Percentiles rank a stretch among this genome's conserved stretches.
Conservation (phyloP, 2,888 invertebrate species). For the Drosophila demipolita region DNA sequence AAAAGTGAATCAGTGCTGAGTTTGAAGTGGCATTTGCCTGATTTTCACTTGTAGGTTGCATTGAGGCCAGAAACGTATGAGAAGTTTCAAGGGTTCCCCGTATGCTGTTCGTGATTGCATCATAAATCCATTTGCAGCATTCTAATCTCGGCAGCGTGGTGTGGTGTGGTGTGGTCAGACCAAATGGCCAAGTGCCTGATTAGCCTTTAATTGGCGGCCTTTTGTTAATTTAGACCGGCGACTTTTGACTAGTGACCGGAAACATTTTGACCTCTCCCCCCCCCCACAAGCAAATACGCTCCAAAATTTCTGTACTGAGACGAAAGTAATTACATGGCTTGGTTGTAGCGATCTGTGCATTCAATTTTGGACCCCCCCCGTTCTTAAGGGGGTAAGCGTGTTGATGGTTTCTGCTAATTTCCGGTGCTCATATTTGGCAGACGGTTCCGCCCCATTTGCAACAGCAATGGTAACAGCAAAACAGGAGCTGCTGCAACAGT, state of each 20-base stretch:
- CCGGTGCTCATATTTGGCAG: constrained; percentile 78
- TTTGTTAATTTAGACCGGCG: constrained; percentile 77
- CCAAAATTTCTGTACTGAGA: constrained; percentile 49
- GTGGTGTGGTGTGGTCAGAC: constrained; percentile 34
- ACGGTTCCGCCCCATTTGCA: constrained; percentile 70
- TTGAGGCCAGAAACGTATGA: constrained; percentile 29
- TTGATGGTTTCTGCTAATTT: constrained; percentile 66
- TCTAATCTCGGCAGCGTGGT: constrained; percentile 1
- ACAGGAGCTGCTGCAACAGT: constrained; percentile 38
- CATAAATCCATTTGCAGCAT: constrained; percentile 51
- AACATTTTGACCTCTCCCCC: constrained; percentile 26
- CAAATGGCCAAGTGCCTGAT: constrained; percentile 75
- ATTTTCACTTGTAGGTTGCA: constrained; percentile 37
- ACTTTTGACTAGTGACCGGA: constrained; percentile 26
- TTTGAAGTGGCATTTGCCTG: constrained; percentile 44
- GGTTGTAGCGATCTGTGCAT: constrained; percentile 50
- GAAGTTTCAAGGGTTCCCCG: constrained; percentile 49
- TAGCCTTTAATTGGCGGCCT: constrained; percentile 76
- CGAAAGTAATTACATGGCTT: constrained; percentile 72
- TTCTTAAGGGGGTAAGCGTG: constrained; percentile 15
- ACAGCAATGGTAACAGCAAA: constrained; percentile 35
- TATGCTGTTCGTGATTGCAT: constrained; percentile 53
- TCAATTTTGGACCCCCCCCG: constrained; percentile 56
- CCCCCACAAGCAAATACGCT: constrained; percentile 40
- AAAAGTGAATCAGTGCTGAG: constrained; percentile 56